A percentile compares a stretch with the other conserved stretches of the same genome.
Conservation (phyloP, 2,113 vertebrate species). For the Bufo bufo region DNA sequence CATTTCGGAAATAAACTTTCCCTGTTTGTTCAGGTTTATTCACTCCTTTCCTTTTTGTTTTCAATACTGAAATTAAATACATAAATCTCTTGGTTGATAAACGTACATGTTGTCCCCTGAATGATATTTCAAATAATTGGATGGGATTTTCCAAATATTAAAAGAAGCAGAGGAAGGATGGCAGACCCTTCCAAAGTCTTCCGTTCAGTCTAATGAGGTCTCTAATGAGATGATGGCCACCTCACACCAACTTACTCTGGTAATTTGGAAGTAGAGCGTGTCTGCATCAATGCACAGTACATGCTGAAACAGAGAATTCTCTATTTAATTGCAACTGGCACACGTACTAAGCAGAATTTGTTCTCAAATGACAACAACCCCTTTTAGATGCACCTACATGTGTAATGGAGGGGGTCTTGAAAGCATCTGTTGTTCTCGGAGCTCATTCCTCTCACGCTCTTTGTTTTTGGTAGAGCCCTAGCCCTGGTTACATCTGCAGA, state of each 20-base stretch:
- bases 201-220: constrained; percentile 26
- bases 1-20: too few species aligned
- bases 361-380: neutral
- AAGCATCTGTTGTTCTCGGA: neutral
- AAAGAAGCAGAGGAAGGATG: neutral
- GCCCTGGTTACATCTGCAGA: neutral
- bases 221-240: constrained; percentile 36
- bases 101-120: neutral
- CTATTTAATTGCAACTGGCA: constrained; percentile 39
- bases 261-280: constrained; percentile 34
- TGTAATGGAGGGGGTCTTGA: constrained; percentile 13
- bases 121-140: neutral
- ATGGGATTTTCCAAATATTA: neutral
- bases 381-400: neutral
- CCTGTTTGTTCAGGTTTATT: too few species aligned
- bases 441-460: constrained; percentile 13
- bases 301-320: constrained; percentile 27
- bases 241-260: neutral
- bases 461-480: neutral
- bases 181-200: neutral
- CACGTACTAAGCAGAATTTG: neutral
- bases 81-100: neutral
- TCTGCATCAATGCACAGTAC: constrained; percentile 13
- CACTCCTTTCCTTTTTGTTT: too few species aligned
- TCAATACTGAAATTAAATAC: too few species aligned